Percentiles rank a stretch among this genome's conserved stretches.
phyloP scores from a whole-genome alignment of 2,797 vertebrate species.

The Cottoperca gobio region DNA sequence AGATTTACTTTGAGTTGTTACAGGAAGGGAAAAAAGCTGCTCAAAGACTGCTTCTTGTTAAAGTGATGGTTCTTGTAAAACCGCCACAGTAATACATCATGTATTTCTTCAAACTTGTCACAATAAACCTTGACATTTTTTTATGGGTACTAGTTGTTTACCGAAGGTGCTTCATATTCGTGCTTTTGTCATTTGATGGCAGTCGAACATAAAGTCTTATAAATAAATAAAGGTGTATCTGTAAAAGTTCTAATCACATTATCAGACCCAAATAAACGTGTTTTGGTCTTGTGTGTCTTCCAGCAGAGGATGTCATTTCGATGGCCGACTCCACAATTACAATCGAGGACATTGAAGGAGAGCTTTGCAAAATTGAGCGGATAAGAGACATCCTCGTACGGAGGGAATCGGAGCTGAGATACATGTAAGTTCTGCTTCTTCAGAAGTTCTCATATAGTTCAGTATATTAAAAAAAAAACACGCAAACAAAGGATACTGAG shows the following conservation, averaged over 20 bases:
- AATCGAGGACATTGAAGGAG: conserved; percentile 89
- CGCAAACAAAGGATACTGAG: too few relatives aligned
- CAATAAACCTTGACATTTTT: neutral
- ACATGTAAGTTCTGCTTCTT: conserved; percentile 88
- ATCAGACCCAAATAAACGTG: neutral
- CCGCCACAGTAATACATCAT: neutral
- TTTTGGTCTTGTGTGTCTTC: conserved; percentile 9
- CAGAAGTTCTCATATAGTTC: neutral
- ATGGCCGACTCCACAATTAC: conserved; percentile 92
- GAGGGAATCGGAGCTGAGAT: conserved; percentile 92
- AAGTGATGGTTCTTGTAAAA: neutral
- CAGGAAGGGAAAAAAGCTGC: neutral
- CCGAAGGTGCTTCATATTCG: neutral
- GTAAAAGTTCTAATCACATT: too few relatives aligned
- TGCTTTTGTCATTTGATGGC: neutral
- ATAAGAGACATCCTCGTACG: conserved; percentile 90
- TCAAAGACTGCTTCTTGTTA: neutral
- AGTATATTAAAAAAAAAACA: too few relatives aligned
- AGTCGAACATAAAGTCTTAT: neutral
- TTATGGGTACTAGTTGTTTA: neutral
- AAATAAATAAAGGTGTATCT: neutral
- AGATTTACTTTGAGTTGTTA: neutral
- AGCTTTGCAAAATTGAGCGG: conserved; percentile 91
- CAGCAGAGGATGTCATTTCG: conserved; percentile 85
- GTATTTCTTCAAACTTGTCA: neutral